These are phyloP conservation scores for Triplophysa dalaica DNA, from an alignment of 2,113 vertebrate species.

Conservation along the genomic window DNA sequence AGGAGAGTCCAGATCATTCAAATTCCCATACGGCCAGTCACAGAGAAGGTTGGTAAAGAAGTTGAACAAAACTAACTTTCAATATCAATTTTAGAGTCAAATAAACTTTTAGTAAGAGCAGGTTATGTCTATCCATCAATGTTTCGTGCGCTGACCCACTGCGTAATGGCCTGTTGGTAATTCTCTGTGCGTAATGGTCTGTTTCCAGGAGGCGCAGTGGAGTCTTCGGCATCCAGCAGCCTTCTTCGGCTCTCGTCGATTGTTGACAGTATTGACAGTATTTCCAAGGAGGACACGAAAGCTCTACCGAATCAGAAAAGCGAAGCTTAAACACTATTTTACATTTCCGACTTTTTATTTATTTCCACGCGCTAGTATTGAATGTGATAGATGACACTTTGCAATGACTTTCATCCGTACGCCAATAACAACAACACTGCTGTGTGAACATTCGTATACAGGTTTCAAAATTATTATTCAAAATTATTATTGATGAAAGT, in stretches of 20 bases:
- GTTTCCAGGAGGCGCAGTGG: slow-evolving; percentile 66
- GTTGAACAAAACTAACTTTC: too few species aligned
- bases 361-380: slow-evolving; percentile 47
- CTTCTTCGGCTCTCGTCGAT: slow-evolving; percentile 94
- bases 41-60: slow-evolving; percentile 81
- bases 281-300: slow-evolving; percentile 85
- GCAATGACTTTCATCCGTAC: slow-evolving; percentile 1
- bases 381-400: slow-evolving; percentile 11
- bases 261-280: slow-evolving; percentile 97
- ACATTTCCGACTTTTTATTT: slow-evolving; percentile 57
- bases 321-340: slow-evolving; percentile 48
- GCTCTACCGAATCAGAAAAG: slow-evolving; percentile 60
- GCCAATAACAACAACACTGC: not conserved
- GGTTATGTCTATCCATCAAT: not conserved
- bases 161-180: not conserved
- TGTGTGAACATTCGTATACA: too few species aligned
- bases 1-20: slow-evolving; percentile 87
- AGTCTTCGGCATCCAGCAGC: slow-evolving; percentile 87
- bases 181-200: not conserved
- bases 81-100: not conserved
- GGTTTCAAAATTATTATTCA: too few species aligned
- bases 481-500: not conserved
- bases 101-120: not conserved
- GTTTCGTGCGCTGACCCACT: not conserved
- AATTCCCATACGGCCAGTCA: slow-evolving; percentile 69